Evolutionary conservation across 2,888 invertebrate species (phyloP), one percentile per base, ranked within the genome.

Genomic region (Seladonia tumulorum): DNA sequence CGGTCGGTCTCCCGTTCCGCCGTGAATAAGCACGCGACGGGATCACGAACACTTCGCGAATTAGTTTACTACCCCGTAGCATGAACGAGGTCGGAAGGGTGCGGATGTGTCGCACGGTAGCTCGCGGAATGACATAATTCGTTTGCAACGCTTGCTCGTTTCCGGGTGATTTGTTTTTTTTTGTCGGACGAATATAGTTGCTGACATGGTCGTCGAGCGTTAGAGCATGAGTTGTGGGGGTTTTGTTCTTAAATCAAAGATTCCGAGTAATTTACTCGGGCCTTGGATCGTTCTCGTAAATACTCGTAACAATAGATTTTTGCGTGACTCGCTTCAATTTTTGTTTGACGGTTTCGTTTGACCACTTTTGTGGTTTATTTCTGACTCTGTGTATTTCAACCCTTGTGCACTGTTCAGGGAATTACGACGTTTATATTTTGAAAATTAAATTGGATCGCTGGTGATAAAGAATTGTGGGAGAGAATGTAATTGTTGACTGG

Each of bases 1-100:
- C 42, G 70, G 39, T 70, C 42, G 70, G 70, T 70, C 12, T 12
- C 42, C 5, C 70, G 70, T 39, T 70, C 70, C 39, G 70, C 39
- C 10, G 35, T 39, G 70, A 70, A 22, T 39, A 22, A 70, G 70
- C 70, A 70, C 70, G 70, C 70, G 70, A 70, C n/a, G 5, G 42
- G 39, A 70, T 70, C 60, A 66, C n/a, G 29, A 49, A 25, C 63
- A 16, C 35, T 14, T 39, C 29, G 22, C 5, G 39, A 70, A 39
- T 70, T 70, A 70, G 66, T 66, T 66, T 66, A 35, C 66, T 66
- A 39, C 18, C 35, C 29, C 18, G 35, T 22, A 2, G 18, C 66
- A 66, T 66, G 66, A 35, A 66, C 35, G 39, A 16, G 35, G 35
- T 35, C 39, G n/a, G 12, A n/a, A 22, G 42, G 18, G 35, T 66